Percentiles rank a stretch among this genome's conserved stretches.
Evolutionary conservation across 2,888 invertebrate genomes (phyloP).

Genomic region (Euzophera pinguis): DNA sequence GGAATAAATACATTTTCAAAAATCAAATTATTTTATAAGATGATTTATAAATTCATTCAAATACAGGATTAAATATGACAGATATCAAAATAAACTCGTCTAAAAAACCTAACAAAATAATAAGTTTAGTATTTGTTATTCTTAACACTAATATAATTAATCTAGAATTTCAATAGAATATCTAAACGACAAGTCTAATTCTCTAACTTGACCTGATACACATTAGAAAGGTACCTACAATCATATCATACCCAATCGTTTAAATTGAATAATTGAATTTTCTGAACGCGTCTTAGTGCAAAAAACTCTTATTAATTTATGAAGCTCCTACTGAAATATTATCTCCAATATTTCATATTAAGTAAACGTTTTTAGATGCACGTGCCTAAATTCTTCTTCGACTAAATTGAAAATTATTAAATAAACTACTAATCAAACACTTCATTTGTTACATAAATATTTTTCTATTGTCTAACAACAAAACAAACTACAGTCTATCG

Average conservation of each 20-base stretch:
- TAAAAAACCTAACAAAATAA: constrained; percentile 56
- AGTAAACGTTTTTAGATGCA: not conserved
- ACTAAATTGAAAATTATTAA: not conserved
- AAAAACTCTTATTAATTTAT: constrained; percentile 8
- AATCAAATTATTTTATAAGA: constrained; percentile 41
- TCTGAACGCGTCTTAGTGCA: constrained; percentile 20
- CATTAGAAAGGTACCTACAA: constrained; percentile 16
- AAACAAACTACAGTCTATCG: constrained; percentile 17
- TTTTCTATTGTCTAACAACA: constrained; percentile 18
- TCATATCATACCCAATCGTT: constrained; percentile 26
- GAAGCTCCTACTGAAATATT: constrained; percentile 9
- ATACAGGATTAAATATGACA: constrained; percentile 50
- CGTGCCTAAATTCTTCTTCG: not conserved
- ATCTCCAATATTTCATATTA: not conserved
- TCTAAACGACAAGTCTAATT: constrained; percentile 64
- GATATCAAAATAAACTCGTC: constrained; percentile 71
- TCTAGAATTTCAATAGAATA: constrained; percentile 58
- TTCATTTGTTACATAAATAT: constrained; percentile 16
- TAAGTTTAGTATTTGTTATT: constrained; percentile 25
- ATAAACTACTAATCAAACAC: not conserved
- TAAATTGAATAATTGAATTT: constrained; percentile 36
- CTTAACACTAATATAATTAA: constrained; percentile 43
- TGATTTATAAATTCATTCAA: constrained; percentile 40
- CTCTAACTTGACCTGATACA: constrained; percentile 41
- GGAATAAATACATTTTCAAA: constrained; percentile 35